Conservation (phyloP, 2,888 invertebrate genomes). For the Rhagonycha fulva region DNA sequence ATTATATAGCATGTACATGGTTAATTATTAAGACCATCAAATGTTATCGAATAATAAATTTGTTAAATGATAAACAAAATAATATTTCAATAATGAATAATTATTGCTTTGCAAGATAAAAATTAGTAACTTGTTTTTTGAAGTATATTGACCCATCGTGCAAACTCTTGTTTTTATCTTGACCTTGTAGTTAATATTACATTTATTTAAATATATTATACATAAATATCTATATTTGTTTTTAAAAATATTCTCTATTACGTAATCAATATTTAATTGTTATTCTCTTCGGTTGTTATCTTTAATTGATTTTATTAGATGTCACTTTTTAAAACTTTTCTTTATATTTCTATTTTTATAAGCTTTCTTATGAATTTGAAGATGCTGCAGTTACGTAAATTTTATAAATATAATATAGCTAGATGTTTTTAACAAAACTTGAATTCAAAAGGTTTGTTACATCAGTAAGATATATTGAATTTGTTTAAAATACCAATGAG, state of each 20-base stretch:
- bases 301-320: not conserved
- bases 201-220: not conserved
- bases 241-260: not conserved
- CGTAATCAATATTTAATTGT: not conserved
- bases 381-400: not conserved
- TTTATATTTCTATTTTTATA: not conserved
- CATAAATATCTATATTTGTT: not conserved
- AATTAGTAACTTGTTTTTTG: conserved; percentile 9
- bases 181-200: conserved; percentile 9
- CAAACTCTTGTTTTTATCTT: conserved; percentile 14
- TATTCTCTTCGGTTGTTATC: not conserved
- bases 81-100: conserved; percentile 2
- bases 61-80: not conserved
- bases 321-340: not conserved
- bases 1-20: not conserved
- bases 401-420: not conserved
- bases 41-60: not conserved
- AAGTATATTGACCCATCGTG: conserved; percentile 15
- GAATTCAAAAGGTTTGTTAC: not conserved
- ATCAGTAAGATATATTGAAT: not conserved
- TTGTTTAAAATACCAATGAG: not conserved
- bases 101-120: conserved; percentile 6
- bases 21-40: not conserved
- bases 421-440: not conserved
- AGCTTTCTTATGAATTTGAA: not conserved